Base-by-base conservation (phyloP, 1,140 invertebrate genomes). In the Ladona fulva region DNA sequence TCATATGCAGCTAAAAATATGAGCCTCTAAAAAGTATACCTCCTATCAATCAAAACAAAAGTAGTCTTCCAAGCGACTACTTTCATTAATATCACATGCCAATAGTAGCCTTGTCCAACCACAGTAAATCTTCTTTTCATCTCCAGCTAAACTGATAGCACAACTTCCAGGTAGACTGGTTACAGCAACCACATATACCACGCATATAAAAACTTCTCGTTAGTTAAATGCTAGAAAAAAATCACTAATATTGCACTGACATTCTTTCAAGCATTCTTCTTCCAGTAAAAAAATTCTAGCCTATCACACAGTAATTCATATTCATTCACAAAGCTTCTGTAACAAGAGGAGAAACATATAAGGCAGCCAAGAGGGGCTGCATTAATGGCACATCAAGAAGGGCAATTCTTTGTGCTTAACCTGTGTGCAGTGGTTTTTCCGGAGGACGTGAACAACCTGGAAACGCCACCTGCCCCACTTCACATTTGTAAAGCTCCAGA, bases 401-500 rank as follows among this genome's bases (percentile, higher is more conserved):
- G 52, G 52, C 52, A 66, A 66, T 19, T 19, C 10, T 16, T 16
- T 22, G 52, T 19, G 52, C 52, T 22, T 66, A 66, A 66, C 52
- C 52, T 6, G 52, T 66, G n/a, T 66, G 52, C 14, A 66, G 52
- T 16, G 3, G 52, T 66, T 80, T 77, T 25, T 80, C 80, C 3
- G 77, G 80, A 74, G 80, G 80, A 24, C 80, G 74, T 8, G 78
- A 79, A 73, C 80, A 84, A 82, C 87, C 86, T 59, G 86, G 85
- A 80, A 87, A 87, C 80, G 86, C 85, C 22, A 80, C 77, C 25
- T 79, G 80, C 16, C 80, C 80, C 81, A 87, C 86, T 83, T 87
- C 85, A 82, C 86, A 87, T 83, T 87, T 87, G 83, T 87, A 87
- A 79, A 87, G 85, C 76, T 87, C 86, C 74, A 87, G 85, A 83